phyloP scores from a whole-genome alignment of 2,888 invertebrate species.

The Trichopria drosophilae region DNA sequence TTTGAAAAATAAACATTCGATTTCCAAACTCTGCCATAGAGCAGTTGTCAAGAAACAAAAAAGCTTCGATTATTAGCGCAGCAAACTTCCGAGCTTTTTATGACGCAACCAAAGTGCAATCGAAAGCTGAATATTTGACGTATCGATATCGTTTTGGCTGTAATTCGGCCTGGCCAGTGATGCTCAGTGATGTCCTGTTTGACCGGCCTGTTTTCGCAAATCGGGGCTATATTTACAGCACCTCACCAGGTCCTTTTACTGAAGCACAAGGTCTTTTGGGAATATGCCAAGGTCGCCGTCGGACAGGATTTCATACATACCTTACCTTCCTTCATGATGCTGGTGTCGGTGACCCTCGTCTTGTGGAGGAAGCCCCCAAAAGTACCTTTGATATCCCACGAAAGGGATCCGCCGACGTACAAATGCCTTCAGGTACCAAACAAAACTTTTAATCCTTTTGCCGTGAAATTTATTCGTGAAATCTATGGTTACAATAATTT shows the following conservation, averaged over 20 bases:
- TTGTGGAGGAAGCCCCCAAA: slow-evolving; percentile 47
- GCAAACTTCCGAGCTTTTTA: no score
- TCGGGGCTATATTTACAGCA: slow-evolving; percentile 43
- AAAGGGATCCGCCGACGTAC: no score
- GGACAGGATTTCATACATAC: slow-evolving; percentile 53
- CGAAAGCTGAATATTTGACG: no score
- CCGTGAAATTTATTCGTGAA: no score
- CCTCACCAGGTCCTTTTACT: slow-evolving; percentile 47
- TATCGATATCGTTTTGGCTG: neutral
- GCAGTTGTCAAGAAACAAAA: no score
- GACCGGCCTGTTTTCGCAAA: slow-evolving; percentile 43
- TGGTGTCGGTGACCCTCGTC: slow-evolving; percentile 40
- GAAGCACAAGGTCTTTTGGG: slow-evolving; percentile 48
- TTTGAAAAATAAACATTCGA: no score
- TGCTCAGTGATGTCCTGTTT: slow-evolving; percentile 48
- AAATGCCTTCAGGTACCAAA: slow-evolving; percentile 41
- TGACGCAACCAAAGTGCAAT: no score
- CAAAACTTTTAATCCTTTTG: no score
- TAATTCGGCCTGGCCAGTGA: neutral
- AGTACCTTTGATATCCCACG: slow-evolving; percentile 23
- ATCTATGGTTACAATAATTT: no score
- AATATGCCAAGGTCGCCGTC: slow-evolving; percentile 50
- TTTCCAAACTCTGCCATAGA: no score
- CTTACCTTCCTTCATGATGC: slow-evolving; percentile 48
- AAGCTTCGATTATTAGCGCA: no score